A percentile compares a stretch with the other conserved stretches of the same genome.
phyloP scores from a whole-genome alignment of 2,888 invertebrate species.

The Metellina segmentata region DNA sequence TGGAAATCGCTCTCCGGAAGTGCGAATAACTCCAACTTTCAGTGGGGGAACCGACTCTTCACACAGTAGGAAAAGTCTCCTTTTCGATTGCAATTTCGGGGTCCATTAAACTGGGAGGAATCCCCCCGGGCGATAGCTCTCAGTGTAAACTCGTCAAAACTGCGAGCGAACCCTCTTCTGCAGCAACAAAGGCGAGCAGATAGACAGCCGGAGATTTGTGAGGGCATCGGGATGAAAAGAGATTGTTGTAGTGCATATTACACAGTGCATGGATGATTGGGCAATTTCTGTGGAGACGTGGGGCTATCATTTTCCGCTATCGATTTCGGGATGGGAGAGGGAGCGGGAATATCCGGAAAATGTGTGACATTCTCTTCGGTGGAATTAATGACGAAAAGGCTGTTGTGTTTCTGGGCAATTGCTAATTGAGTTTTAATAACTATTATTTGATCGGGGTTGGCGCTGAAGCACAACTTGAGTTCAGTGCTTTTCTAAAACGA shows the following conservation, averaged over 20 bases:
- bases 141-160: conserved; percentile 36
- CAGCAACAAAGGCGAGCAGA: conserved; percentile 5
- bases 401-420: conserved; percentile 15
- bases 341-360: conserved; percentile 3
- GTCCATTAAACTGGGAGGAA: conserved; percentile 12
- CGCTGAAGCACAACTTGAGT: too few species aligned
- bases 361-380: conserved; percentile 16
- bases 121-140: conserved; percentile 11
- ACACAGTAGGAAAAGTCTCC: background rate
- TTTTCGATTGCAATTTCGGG: conserved; percentile 21
- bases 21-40: conserved; percentile 2
- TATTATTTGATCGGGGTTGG: conserved; percentile 7
- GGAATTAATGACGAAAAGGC: conserved; percentile 36
- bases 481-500: too few species aligned
- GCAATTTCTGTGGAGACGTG: conserved; percentile 22
- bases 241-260: conserved; percentile 47
- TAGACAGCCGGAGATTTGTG: conserved; percentile 7
- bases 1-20: background rate
- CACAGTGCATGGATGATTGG: conserved; percentile 33
- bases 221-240: conserved; percentile 22
- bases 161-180: background rate
- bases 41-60: background rate
- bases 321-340: conserved; percentile 12
- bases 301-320: conserved; percentile 35
- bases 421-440: conserved; percentile 37